Conservation (phyloP, 2,113 vertebrate species). For the Muntiacus muntjak region DNA sequence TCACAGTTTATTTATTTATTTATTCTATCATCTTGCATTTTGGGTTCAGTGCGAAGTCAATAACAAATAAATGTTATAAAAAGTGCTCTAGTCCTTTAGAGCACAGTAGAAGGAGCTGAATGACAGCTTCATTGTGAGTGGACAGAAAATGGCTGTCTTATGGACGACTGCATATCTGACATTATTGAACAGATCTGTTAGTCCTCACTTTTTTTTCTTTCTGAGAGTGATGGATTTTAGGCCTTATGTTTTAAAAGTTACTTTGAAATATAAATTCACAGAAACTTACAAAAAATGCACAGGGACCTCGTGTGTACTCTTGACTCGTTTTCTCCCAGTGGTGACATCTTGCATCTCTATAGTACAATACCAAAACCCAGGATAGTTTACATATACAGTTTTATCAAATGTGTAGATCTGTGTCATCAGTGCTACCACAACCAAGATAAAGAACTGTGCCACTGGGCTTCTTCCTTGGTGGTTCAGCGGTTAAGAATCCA, state of each 20-base stretch:
- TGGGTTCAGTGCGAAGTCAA: not conserved
- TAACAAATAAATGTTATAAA: not conserved
- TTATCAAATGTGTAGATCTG: not conserved
- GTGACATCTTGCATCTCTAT: not conserved
- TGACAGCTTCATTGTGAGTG: accelerated
- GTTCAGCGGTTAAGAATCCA: not conserved
- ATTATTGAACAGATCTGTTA: not conserved
- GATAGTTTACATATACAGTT: not conserved
- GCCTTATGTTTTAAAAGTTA: not conserved
- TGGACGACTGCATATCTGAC: not conserved
- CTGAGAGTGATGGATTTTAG: not conserved
- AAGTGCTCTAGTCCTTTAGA: not conserved
- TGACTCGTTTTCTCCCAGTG: not conserved
- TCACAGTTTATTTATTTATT: not conserved
- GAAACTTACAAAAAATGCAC: not conserved
- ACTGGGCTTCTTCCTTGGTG: not conserved
- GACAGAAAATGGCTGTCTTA: not conserved
- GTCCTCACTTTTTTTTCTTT: not conserved
- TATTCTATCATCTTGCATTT: not conserved
- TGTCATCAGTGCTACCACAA: not conserved
- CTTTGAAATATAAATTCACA: not conserved
- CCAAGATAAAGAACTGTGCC: not conserved
- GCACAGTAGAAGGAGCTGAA: not conserved
- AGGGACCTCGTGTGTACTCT: not conserved
- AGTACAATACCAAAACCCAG: not conserved